A percentile compares a stretch with the other conserved stretches of the same genome.
These are phyloP conservation scores for Epinephelus lanceolatus DNA, from an alignment of 2,113 vertebrate species.

Conservation along the genomic window DNA sequence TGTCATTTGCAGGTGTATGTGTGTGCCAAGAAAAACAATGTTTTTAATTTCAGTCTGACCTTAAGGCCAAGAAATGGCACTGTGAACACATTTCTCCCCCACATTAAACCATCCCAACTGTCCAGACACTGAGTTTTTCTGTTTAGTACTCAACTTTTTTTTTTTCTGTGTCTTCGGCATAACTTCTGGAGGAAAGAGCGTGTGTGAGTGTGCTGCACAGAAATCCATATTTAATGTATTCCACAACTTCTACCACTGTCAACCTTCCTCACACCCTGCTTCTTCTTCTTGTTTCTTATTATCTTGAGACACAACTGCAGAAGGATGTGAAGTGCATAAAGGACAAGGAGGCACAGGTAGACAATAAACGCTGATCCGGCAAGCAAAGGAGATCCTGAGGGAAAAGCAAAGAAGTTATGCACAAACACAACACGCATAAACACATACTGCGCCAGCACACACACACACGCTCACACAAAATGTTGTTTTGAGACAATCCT, in stretches of 20 bases:
- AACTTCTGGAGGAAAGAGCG: not conserved
- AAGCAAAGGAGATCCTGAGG: slow-evolving; percentile 32
- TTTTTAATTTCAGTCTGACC: no score
- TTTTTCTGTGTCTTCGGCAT: not conserved
- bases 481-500: not conserved
- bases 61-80: not conserved
- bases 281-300: slow-evolving; percentile 18
- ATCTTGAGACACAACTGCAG: slow-evolving; percentile 30
- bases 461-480: not conserved
- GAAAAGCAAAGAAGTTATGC: slow-evolving; percentile 12
- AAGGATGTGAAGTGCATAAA: slow-evolving; percentile 25
- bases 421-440: not conserved
- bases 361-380: slow-evolving; percentile 44
- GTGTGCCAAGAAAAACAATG: no score
- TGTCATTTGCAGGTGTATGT: no score
- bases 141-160: not conserved
- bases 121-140: not conserved
- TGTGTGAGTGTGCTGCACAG: not conserved
- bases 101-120: not conserved
- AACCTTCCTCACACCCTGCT: slow-evolving; percentile 5
- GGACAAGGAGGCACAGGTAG: slow-evolving; percentile 29
- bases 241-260: slow-evolving; percentile 23
- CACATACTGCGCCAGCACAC: not conserved
- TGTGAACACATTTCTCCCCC: not conserved
- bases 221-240: slow-evolving; percentile 32